A percentile compares a stretch with the other conserved stretches of the same genome.
Evolutionary conservation across 2,888 invertebrate genomes (phyloP).

Genomic region (Phortica okadai): DNA sequence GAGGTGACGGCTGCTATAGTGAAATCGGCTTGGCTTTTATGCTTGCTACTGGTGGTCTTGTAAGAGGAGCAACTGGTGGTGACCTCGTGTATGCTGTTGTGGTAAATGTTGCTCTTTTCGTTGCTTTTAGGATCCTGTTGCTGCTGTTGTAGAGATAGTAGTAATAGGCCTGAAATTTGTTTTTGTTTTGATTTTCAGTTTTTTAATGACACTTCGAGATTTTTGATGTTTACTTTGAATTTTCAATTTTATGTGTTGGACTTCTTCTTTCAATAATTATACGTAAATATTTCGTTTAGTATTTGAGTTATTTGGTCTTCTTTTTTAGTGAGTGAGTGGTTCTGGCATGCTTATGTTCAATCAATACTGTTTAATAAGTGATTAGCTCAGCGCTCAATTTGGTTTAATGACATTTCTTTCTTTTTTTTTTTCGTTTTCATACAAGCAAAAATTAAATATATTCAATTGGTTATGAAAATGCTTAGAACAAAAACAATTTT

Average conservation of each 20-base stretch:
- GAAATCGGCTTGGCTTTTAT: constrained; percentile 9
- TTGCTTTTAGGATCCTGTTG: constrained; percentile 41
- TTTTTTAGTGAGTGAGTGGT: constrained; percentile 44
- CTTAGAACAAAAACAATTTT: constrained; percentile 1
- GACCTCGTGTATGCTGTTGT: background rate
- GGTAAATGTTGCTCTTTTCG: constrained; percentile 38
- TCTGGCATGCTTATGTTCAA: constrained; percentile 39
- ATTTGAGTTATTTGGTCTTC: constrained; percentile 23
- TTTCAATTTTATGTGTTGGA: constrained; percentile 7
- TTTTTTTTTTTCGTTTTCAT: constrained; percentile 46
- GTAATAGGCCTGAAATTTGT: constrained; percentile 72
- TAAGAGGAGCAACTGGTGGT: constrained; percentile 23
- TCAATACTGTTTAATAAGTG: background rate
- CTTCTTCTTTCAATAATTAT: constrained; percentile 4
- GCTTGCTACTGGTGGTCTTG: constrained; percentile 40
- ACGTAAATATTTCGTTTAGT: constrained; percentile 24
- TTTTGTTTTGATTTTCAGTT: constrained; percentile 66
- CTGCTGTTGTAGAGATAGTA: constrained; percentile 49
- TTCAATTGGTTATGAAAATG: background rate
- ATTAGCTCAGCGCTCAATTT: too few relatives aligned
- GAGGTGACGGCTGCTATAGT: constrained; percentile 1
- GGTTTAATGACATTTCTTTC: too few relatives aligned
- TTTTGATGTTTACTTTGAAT: constrained; percentile 40
- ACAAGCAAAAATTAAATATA: constrained; percentile 54
- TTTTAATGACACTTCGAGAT: constrained; percentile 44